Conservation (phyloP, 2,888 invertebrate species). For the Tinea trinotella region DNA sequence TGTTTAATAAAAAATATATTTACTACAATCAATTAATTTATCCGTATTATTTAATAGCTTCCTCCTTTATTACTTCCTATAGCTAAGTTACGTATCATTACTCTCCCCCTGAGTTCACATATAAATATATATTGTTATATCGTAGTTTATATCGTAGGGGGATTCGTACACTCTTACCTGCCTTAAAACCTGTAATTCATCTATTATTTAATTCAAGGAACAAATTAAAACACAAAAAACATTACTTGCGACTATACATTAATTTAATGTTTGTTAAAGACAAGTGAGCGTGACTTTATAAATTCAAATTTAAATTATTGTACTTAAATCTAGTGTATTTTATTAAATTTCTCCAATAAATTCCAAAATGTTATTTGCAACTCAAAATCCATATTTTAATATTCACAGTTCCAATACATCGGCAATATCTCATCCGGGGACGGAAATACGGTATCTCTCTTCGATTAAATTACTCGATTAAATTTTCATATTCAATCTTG, state of each 20-base stretch:
- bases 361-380: too few relatives aligned
- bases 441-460: constrained; percentile 47
- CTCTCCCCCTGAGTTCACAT: background rate
- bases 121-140: background rate
- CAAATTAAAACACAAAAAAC: too few relatives aligned
- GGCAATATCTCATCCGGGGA: constrained; percentile 39
- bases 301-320: too few relatives aligned
- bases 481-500: constrained; percentile 87
- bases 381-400: constrained; percentile 28
- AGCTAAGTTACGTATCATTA: background rate
- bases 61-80: background rate
- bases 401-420: constrained; percentile 29
- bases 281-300: too few relatives aligned
- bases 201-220: too few relatives aligned
- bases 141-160: too few relatives aligned
- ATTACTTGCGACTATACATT: too few relatives aligned
- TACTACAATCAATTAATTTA: background rate
- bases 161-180: background rate
- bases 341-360: too few relatives aligned
- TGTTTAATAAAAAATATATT: background rate
- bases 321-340: too few relatives aligned
- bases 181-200: too few relatives aligned
- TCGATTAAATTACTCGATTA: constrained; percentile 81
- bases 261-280: too few relatives aligned
- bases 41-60: background rate